Evolutionary conservation across 2,797 vertebrate genomes (phyloP).

Genomic region (Chromis chromis): DNA sequence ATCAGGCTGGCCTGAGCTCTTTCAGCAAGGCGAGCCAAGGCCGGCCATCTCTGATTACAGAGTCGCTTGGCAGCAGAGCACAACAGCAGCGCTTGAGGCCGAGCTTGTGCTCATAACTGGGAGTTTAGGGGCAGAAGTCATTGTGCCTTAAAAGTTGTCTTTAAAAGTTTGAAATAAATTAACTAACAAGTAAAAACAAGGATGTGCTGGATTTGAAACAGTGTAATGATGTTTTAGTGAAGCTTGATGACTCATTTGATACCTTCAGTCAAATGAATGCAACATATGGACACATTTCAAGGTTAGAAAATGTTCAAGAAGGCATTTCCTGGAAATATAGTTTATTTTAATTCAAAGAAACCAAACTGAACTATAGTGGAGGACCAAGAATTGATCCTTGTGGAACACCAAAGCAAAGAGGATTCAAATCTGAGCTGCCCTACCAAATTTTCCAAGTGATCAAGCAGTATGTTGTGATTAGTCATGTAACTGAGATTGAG

Average conservation of each 20-base stretch:
- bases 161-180: not conserved
- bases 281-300: not conserved
- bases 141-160: conserved; percentile 36
- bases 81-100: not conserved
- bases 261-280: not conserved
- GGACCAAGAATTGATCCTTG: conserved; percentile 17
- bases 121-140: conserved; percentile 15
- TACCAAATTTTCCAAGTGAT: not conserved
- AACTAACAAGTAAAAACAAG: not conserved
- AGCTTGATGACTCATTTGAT: not conserved
- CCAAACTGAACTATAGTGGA: not conserved
- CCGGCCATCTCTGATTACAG: not conserved
- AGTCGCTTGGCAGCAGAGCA: too few relatives aligned
- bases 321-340: not conserved
- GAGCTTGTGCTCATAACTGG: not conserved
- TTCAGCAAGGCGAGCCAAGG: not conserved
- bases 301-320: not conserved
- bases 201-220: not conserved
- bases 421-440: not conserved
- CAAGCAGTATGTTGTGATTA: not conserved
- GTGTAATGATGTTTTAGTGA: not conserved
- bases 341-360: not conserved
- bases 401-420: conserved; percentile 8
- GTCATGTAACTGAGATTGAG: not conserved
- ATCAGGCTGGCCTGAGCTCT: not conserved